Percentiles rank a stretch among this genome's conserved stretches.
These are phyloP conservation scores for Chymomyza procnemis DNA, from an alignment of 2,888 invertebrate genomes.

Conservation along the genomic window DNA sequence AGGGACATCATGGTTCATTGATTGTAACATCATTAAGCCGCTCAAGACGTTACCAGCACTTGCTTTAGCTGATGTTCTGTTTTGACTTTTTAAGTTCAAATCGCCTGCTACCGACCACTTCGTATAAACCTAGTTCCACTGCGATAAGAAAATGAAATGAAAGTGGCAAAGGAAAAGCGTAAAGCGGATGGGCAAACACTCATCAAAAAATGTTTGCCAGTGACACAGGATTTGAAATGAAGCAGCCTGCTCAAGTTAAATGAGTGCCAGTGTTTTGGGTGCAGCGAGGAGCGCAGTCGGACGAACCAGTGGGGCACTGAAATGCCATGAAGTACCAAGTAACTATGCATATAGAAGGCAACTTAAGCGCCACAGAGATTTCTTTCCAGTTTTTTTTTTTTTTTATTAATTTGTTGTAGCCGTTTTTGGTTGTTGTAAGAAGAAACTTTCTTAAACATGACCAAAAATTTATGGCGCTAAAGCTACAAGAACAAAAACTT, in stretches of 20 bases:
- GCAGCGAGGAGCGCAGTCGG: not conserved
- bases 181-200: not conserved
- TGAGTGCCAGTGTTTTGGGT: not conserved
- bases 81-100: not conserved
- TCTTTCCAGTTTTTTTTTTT: too few species aligned
- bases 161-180: not conserved
- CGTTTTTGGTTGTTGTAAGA: not conserved
- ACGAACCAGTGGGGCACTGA: not conserved
- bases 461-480: constrained; percentile 53
- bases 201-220: constrained; percentile 1
- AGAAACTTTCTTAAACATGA: constrained; percentile 18
- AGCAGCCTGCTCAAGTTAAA: not conserved
- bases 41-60: too few species aligned
- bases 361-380: not conserved
- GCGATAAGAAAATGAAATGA: constrained; percentile 17
- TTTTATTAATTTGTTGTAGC: not conserved
- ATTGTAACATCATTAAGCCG: too few species aligned
- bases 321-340: too few species aligned
- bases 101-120: not conserved
- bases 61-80: not conserved
- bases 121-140: not conserved
- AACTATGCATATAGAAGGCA: not conserved
- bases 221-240: not conserved
- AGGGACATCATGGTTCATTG: too few species aligned
- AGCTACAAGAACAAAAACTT: constrained; percentile 14